Conservation (phyloP, 2,888 invertebrate genomes). For the Eutolmus rufibarbis region DNA sequence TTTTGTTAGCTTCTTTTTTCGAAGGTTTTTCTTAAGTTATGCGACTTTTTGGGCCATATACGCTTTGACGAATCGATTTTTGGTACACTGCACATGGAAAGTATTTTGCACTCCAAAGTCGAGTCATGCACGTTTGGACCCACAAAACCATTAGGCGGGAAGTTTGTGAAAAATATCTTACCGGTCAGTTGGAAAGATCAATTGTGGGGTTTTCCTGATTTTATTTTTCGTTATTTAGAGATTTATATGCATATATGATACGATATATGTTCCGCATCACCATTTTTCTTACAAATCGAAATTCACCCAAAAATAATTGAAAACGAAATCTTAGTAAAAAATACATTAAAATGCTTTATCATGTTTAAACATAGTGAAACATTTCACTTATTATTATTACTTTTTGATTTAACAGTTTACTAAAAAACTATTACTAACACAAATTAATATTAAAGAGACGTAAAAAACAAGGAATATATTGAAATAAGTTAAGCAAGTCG, state of each 20-base stretch:
- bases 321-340: background rate
- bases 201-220: background rate
- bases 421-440: background rate
- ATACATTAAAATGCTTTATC: background rate
- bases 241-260: background rate
- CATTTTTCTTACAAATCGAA: background rate
- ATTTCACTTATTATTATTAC: background rate
- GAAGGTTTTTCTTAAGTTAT: conserved; percentile 12
- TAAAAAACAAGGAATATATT: background rate
- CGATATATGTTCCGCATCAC: background rate
- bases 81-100: conserved; percentile 10
- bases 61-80: conserved; percentile 8
- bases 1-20: background rate
- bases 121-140: background rate
- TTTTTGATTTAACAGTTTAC: background rate
- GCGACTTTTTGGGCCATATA: conserved; percentile 2
- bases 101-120: background rate
- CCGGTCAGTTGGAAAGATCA: background rate
- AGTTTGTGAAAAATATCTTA: background rate
- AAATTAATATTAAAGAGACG: background rate
- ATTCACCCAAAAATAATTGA: background rate
- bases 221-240: background rate
- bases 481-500: background rate
- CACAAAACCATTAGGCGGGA: background rate
- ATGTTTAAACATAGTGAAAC: background rate